Conservation (phyloP, 1,140 invertebrate species). For the Acromyrmex echinatior region DNA sequence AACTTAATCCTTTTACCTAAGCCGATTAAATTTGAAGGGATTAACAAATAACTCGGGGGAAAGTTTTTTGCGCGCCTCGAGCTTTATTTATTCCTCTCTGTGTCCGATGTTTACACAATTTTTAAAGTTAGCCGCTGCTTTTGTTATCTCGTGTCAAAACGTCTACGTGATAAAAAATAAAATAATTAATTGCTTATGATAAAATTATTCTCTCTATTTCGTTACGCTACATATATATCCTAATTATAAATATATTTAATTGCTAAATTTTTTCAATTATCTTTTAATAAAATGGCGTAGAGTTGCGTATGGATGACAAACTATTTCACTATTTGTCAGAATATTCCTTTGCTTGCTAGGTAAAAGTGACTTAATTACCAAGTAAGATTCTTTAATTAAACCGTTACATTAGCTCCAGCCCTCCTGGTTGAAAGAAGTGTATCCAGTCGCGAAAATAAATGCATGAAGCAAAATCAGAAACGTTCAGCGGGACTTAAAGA, state of each 20-base stretch:
- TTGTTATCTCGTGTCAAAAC: background rate
- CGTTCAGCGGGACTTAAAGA: background rate
- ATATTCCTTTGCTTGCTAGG: conserved; percentile 2
- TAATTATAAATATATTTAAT: conserved; percentile 5
- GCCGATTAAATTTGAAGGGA: conserved; percentile 33
- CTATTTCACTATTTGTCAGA: conserved; percentile 35
- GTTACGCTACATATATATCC: background rate
- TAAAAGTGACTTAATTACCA: conserved; percentile 57
- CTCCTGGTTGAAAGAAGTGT: conserved; percentile 12
- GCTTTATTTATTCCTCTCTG: background rate
- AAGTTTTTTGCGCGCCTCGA: background rate
- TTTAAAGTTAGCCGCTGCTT: conserved; percentile 4
- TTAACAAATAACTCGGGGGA: conserved; percentile 25
- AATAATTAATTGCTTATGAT: background rate
- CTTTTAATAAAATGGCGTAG: background rate
- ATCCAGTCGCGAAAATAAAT: conserved; percentile 47
- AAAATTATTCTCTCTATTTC: background rate
- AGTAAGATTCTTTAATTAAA: conserved; percentile 64
- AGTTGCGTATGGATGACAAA: conserved; percentile 20
- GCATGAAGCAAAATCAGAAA: conserved; percentile 28
- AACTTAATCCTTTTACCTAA: conserved; percentile 13
- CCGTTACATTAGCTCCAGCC: conserved; percentile 39
- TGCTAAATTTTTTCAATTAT: background rate
- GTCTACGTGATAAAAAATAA: background rate
- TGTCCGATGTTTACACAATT: background rate